Conservation (phyloP, 2,797 vertebrate species). For the Avahi laniger region DNA sequence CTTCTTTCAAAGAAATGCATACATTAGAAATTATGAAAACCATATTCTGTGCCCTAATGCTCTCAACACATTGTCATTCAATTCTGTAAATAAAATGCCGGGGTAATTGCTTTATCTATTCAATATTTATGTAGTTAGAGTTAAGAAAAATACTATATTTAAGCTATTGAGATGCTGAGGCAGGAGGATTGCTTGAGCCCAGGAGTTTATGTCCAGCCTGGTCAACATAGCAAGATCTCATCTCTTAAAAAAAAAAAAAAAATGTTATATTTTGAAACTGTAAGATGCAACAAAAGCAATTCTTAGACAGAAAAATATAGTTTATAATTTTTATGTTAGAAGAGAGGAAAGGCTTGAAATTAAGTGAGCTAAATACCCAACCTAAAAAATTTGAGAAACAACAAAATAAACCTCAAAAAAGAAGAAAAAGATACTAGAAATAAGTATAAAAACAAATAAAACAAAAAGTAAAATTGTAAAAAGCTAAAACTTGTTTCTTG, state of each 20-base stretch:
- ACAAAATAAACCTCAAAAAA: neutral
- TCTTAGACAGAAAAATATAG: neutral
- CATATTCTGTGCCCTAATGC: neutral
- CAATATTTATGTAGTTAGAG: neutral
- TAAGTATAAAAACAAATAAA: neutral
- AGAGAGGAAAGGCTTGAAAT: neutral
- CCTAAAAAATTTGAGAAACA: neutral
- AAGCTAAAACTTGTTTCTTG: neutral
- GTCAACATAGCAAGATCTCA: neutral
- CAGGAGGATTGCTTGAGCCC: neutral
- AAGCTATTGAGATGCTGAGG: neutral
- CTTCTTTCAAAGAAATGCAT: neutral
- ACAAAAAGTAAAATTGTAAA: slow-evolving; percentile 34
- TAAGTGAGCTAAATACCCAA: neutral
- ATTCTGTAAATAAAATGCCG: slow-evolving; percentile 19
- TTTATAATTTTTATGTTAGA: neutral
- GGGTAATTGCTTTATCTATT: neutral
- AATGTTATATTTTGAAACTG: neutral
- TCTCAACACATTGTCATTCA: neutral
- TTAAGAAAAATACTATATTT: neutral
- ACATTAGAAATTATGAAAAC: neutral
- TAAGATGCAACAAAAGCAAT: neutral
- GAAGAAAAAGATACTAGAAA: neutral
- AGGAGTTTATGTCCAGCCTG: neutral
- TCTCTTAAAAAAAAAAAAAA: neutral